A percentile compares a stretch with the other conserved stretches of the same genome.
phyloP scores from a whole-genome alignment of 2,888 invertebrate genomes.

The Steinernema scapterisci region DNA sequence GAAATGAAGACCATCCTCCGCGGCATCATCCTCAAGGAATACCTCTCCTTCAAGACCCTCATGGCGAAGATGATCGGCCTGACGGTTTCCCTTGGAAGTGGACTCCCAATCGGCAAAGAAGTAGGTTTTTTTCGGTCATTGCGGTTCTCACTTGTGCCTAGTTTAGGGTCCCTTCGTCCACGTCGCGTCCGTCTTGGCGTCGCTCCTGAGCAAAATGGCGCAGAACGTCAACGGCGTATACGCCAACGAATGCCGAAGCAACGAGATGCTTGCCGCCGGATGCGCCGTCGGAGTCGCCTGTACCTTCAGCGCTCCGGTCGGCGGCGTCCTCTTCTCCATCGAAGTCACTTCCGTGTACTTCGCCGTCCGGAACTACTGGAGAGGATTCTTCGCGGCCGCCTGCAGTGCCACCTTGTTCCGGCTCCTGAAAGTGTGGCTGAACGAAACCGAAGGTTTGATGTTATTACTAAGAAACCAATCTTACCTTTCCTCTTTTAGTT shows the following conservation, averaged over 20 bases:
- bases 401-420: slow-evolving; percentile 95
- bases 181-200: slow-evolving; percentile 93
- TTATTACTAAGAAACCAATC: not conserved
- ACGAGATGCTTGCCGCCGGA: slow-evolving; percentile 96
- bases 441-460: slow-evolving; percentile 9
- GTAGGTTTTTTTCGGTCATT: not conserved
- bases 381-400: slow-evolving; percentile 93
- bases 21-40: slow-evolving; percentile 95
- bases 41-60: slow-evolving; percentile 89
- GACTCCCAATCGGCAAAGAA: slow-evolving; percentile 32
- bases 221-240: slow-evolving; percentile 71
- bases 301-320: slow-evolving; percentile 94
- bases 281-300: slow-evolving; percentile 93
- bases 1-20: slow-evolving; percentile 77
- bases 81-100: slow-evolving; percentile 5
- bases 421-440: slow-evolving; percentile 74
- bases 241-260: slow-evolving; percentile 71
- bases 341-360: slow-evolving; percentile 99
- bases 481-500: slow-evolving; percentile 72
- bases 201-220: slow-evolving; percentile 86
- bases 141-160: not conserved
- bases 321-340: slow-evolving; percentile 96
- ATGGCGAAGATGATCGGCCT: slow-evolving; percentile 77
- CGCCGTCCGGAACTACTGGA: slow-evolving; percentile 75
- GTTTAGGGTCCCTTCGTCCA: slow-evolving; percentile 90